Conservation (phyloP, 2,113 vertebrate genomes). For the Percopsis transmontana region DNA sequence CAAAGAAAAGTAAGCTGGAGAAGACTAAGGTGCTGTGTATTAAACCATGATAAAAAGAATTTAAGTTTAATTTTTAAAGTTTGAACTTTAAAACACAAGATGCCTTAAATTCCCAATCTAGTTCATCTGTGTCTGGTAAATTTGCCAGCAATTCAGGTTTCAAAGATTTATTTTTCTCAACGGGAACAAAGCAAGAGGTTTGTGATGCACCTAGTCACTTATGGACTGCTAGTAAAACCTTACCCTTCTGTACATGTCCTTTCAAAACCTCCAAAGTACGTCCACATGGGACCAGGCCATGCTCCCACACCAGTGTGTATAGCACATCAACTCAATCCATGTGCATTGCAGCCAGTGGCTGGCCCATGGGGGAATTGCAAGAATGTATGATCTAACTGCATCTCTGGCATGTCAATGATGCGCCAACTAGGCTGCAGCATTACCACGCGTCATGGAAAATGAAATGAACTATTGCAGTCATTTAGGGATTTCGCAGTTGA, state of each 20-base stretch:
- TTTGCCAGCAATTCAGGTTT: too few relatives aligned
- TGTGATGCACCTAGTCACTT: too few relatives aligned
- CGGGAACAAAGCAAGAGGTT: too few relatives aligned
- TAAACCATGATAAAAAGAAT: too few relatives aligned
- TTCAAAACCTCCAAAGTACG: neutral
- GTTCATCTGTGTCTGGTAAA: too few relatives aligned
- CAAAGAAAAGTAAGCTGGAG: neutral
- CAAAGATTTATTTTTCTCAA: too few relatives aligned
- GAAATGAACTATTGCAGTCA: conserved; percentile 3
- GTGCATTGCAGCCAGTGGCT: conserved; percentile 49
- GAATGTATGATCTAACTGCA: conserved; percentile 68
- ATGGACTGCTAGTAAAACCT: too few relatives aligned
- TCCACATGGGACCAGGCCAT: conserved; percentile 2
- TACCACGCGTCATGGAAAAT: conserved; percentile 35
- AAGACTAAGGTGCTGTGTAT: too few relatives aligned
- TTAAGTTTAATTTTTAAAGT: too few relatives aligned
- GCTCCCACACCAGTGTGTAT: neutral
- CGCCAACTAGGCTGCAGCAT: conserved; percentile 40
- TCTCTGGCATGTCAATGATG: conserved; percentile 50
- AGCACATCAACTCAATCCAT: conserved; percentile 45
- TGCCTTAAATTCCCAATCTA: too few relatives aligned
- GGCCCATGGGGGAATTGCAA: conserved; percentile 46
- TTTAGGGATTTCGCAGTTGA: neutral
- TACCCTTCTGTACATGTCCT: too few relatives aligned
- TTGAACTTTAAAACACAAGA: too few relatives aligned